Conservation (phyloP, 2,113 vertebrate species). For the Ahaetulla prasina region DNA sequence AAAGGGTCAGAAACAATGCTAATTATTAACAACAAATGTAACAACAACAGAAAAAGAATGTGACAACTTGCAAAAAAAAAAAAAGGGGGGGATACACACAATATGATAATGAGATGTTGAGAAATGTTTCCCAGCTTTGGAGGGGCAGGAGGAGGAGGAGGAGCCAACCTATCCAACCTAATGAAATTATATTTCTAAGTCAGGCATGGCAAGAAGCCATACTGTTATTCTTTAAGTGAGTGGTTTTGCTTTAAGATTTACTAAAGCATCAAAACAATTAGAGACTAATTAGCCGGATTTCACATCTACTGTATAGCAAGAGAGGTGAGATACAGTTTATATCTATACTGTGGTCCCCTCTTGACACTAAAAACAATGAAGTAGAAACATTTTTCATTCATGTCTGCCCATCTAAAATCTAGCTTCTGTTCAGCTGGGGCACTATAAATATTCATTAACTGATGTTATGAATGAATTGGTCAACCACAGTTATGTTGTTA, state of each 20-base stretch:
- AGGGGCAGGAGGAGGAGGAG: not conserved
- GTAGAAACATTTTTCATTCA: not conserved
- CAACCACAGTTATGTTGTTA: fast-evolving
- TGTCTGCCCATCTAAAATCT: not conserved
- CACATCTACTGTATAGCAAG: not conserved
- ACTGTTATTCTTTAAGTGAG: not conserved
- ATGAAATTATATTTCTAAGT: not conserved
- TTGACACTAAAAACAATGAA: not conserved
- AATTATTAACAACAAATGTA: not conserved
- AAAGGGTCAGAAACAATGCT: conserved; percentile 28
- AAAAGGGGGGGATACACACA: not conserved
- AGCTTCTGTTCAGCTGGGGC: not conserved
- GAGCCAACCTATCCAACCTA: not conserved
- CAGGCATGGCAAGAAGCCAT: not conserved
- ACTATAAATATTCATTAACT: not conserved
- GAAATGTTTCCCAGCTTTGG: conserved; percentile 12
- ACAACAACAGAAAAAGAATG: not conserved
- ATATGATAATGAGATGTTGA: not conserved
- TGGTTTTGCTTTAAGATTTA: not conserved
- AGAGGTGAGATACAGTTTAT: not conserved
- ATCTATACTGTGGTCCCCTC: not conserved
- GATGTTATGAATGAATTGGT: not conserved
- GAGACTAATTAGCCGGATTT: not conserved
- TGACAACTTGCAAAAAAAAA: not conserved
- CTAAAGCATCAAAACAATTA: not conserved